Evolutionary conservation across 1,140 invertebrate species (phyloP).

Genomic region (Brachionus calyciflorus): DNA sequence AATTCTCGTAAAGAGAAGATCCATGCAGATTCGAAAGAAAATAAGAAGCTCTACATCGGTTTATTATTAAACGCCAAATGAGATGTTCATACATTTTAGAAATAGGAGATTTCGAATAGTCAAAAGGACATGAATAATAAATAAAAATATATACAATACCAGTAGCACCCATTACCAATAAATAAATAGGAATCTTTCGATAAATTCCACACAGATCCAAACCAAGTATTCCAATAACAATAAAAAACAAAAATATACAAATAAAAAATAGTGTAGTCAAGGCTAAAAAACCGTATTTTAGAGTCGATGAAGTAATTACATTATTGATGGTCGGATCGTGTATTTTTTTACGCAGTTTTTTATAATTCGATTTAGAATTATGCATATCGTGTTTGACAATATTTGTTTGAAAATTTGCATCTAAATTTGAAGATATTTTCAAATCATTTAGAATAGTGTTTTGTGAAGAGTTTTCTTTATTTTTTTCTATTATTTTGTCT

Average conservation of each 20-base stretch:
- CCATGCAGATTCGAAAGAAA: neutral
- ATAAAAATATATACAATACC: slow-evolving; percentile 1
- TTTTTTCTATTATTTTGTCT: neutral
- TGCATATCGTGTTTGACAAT: slow-evolving; percentile 19
- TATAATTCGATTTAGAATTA: neutral
- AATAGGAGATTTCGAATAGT: neutral
- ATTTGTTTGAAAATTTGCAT: no score
- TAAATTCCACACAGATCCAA: neutral
- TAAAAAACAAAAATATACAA: neutral
- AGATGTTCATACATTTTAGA: slow-evolving; percentile 38
- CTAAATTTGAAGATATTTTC: neutral
- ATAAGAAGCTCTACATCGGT: neutral
- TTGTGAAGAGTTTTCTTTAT: neutral
- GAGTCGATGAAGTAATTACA: neutral
- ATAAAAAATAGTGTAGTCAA: neutral
- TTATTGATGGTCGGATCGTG: slow-evolving; percentile 24
- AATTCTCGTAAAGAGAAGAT: neutral
- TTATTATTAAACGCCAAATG: slow-evolving; percentile 19
- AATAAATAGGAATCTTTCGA: slow-evolving; percentile 1
- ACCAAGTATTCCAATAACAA: slow-evolving; percentile 5
- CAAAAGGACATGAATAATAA: slow-evolving; percentile 29
- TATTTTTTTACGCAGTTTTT: neutral
- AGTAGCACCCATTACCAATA: neutral
- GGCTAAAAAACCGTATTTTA: neutral
- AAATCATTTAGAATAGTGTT: no score